phyloP scores from a whole-genome alignment of 1,140 invertebrate genomes.

The Thalassaphorura encarpata region DNA sequence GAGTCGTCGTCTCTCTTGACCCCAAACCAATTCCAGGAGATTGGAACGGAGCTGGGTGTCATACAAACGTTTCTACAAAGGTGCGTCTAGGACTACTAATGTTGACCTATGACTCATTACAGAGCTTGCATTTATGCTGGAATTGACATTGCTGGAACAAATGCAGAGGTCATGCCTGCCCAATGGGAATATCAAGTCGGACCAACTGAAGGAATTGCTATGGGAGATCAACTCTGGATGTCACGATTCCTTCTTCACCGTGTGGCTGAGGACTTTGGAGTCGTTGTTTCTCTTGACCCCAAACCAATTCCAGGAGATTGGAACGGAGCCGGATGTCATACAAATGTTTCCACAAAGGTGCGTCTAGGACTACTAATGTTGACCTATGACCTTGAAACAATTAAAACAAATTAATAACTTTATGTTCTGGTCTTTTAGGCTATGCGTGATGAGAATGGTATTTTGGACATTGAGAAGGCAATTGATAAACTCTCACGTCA shows the following conservation, averaged over 20 bases:
- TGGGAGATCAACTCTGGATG: constrained; percentile 85
- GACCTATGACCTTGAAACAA: neutral
- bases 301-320: constrained; percentile 72
- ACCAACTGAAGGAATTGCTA: constrained; percentile 66
- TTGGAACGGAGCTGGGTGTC: constrained; percentile 87
- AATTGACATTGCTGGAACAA: constrained; percentile 75
- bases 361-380: too few relatives aligned
- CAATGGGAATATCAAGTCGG: constrained; percentile 64
- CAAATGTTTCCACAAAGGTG: constrained; percentile 90
- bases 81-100: neutral
- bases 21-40: constrained; percentile 72
- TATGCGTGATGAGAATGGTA: constrained; percentile 75
- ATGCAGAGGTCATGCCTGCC: constrained; percentile 64
- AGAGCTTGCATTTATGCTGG: constrained; percentile 76
- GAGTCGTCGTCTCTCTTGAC: constrained; percentile 73
- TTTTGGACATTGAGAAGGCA: constrained; percentile 64
- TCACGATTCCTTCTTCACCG: constrained; percentile 71
- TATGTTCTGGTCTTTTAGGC: constrained; percentile 32
- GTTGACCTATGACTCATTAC: constrained; percentile 36
- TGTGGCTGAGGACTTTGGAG: constrained; percentile 83
- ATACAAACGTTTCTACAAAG: constrained; percentile 82
- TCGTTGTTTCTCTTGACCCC: constrained; percentile 75
- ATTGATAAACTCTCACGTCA: constrained; percentile 70
- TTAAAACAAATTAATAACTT: neutral
- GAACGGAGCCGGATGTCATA: constrained; percentile 84